phyloP scores from a whole-genome alignment of 2,888 invertebrate genomes.

The Caenorhabditis sp. region DNA sequence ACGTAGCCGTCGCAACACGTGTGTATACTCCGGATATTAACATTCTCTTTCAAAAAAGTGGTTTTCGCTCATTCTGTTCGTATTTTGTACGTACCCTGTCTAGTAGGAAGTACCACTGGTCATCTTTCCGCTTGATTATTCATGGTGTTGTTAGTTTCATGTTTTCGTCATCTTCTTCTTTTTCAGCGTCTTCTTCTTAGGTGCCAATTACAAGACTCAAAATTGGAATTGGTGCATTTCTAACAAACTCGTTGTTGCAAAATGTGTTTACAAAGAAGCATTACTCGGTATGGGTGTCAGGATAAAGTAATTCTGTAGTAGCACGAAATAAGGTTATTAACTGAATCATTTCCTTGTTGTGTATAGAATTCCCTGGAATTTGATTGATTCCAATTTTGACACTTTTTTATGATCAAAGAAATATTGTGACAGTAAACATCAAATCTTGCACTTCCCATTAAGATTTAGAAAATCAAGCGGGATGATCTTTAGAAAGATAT shows the following conservation, averaged over 20 bases:
- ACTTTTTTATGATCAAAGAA: no score
- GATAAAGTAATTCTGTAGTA: constrained; percentile 4
- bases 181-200: neutral
- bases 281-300: constrained; percentile 25
- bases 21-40: constrained; percentile 51
- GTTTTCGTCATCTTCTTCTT: neutral
- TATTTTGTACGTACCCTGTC: constrained; percentile 17
- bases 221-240: neutral
- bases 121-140: constrained; percentile 37
- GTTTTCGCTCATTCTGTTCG: constrained; percentile 46
- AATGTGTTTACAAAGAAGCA: constrained; percentile 20
- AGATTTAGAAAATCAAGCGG: constrained; percentile 8
- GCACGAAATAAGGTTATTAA: constrained; percentile 7
- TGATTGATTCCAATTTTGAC: neutral
- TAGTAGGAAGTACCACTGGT: constrained; percentile 30
- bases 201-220: constrained; percentile 15
- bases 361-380: neutral
- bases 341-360: neutral
- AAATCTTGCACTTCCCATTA: constrained; percentile 1
- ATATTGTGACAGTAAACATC: neutral
- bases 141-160: constrained; percentile 14
- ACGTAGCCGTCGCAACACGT: constrained; percentile 32
- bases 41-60: constrained; percentile 21
- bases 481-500: constrained; percentile 12
- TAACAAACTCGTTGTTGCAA: constrained; percentile 6